A percentile compares a stretch with the other conserved stretches of the same genome.
Conservation (phyloP, 2,888 invertebrate genomes). For the Philaethria dido region DNA sequence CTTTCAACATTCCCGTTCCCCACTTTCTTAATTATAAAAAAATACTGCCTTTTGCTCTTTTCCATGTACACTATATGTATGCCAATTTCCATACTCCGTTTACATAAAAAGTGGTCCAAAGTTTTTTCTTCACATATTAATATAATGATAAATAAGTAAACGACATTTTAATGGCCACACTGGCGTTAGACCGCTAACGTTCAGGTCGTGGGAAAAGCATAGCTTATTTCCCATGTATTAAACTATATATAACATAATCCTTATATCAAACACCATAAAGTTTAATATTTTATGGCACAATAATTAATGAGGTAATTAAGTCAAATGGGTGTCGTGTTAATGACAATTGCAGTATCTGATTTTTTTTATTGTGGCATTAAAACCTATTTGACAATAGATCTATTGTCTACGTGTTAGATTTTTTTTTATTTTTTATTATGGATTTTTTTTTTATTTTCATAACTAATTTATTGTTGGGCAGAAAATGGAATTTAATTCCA, state of each 20-base stretch:
- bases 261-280: background rate
- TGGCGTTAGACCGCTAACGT: constrained; percentile 27
- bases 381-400: background rate
- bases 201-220: constrained; percentile 37
- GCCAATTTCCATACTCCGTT: no score
- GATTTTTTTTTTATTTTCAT: no score
- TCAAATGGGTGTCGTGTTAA: constrained; percentile 20
- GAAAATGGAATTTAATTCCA: no score
- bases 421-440: background rate
- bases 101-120: no score
- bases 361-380: constrained; percentile 8
- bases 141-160: background rate
- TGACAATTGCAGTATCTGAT: background rate
- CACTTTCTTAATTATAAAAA: no score
- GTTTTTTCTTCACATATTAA: no score
- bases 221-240: constrained; percentile 4
- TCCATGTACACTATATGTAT: no score
- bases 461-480: no score
- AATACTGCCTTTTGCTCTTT: no score
- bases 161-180: constrained; percentile 18
- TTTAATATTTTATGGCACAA: constrained; percentile 27
- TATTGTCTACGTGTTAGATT: background rate
- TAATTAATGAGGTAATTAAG: constrained; percentile 38
- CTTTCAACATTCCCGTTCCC: no score
- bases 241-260: constrained; percentile 10